These are phyloP conservation scores for Drosophila leontia DNA, from an alignment of 1,140 invertebrate genomes.

Conservation along the genomic window DNA sequence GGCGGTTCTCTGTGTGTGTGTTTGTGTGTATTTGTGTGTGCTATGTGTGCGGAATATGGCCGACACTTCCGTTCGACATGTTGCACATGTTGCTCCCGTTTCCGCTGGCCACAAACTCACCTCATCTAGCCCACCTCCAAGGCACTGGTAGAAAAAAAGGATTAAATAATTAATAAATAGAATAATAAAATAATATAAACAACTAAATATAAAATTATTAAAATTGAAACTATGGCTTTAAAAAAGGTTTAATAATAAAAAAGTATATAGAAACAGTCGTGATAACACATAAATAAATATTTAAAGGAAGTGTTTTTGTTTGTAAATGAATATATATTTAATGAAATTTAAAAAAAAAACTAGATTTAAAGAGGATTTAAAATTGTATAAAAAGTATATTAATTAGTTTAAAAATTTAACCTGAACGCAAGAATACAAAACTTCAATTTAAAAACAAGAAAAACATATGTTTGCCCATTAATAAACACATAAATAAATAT, in stretches of 20 bases:
- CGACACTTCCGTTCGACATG: slow-evolving; percentile 83
- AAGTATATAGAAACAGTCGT: neutral
- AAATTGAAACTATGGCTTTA: neutral
- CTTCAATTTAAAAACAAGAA: too few species aligned
- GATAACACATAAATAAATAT: neutral
- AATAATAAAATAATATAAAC: neutral
- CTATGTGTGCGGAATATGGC: slow-evolving; percentile 73
- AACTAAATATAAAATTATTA: neutral
- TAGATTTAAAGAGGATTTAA: too few species aligned
- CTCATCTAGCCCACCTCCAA: slow-evolving; percentile 11
- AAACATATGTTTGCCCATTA: neutral
- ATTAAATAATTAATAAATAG: neutral
- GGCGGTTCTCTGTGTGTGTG: slow-evolving; percentile 26
- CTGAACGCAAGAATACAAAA: too few species aligned
- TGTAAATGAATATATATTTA: neutral
- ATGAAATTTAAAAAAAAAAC: neutral
- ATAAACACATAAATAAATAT: neutral
- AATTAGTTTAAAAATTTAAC: too few species aligned
- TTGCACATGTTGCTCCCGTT: slow-evolving; percentile 82
- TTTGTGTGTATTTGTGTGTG: slow-evolving; percentile 49
- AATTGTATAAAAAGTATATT: too few species aligned
- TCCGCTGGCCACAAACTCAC: slow-evolving; percentile 51
- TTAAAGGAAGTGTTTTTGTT: neutral
- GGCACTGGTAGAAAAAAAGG: neutral
- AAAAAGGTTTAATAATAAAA: too few species aligned